phyloP scores from a whole-genome alignment of 2,113 vertebrate species.

The Erythrolamprus reginae region DNA sequence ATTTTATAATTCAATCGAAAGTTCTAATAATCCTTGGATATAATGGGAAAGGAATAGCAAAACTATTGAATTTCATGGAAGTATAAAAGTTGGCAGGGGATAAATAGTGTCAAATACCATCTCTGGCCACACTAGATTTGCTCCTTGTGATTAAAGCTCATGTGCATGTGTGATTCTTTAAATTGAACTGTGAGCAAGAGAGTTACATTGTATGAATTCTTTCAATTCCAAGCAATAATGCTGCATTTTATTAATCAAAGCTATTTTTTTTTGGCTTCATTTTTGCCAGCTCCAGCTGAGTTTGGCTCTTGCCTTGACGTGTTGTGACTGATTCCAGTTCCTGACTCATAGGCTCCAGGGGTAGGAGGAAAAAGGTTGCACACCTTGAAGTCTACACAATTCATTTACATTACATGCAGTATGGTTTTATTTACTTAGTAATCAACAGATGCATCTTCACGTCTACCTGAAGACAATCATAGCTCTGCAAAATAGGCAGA shows the following conservation, averaged over 20 bases:
- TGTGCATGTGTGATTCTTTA: background rate
- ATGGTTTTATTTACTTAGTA: background rate
- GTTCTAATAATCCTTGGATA: background rate
- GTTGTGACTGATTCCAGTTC: background rate
- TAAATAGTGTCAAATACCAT: background rate
- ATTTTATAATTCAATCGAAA: background rate
- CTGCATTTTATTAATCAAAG: background rate
- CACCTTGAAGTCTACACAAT: background rate
- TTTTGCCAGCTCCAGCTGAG: background rate
- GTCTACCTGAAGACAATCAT: background rate
- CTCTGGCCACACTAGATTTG: background rate
- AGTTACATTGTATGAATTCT: background rate
- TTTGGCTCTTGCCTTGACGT: background rate
- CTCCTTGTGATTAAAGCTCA: background rate
- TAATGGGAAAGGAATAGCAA: background rate
- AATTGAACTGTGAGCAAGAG: background rate
- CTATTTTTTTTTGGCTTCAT: background rate
- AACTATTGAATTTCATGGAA: background rate
- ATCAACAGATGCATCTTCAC: background rate
- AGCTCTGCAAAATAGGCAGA: background rate
- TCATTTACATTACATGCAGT: background rate
- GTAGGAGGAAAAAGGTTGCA: background rate
- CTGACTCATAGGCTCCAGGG: background rate
- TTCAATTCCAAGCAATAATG: background rate
- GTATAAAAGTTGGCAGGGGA: background rate